Conservation (phyloP, 2,888 invertebrate genomes). For the Drosophila siamana region DNA sequence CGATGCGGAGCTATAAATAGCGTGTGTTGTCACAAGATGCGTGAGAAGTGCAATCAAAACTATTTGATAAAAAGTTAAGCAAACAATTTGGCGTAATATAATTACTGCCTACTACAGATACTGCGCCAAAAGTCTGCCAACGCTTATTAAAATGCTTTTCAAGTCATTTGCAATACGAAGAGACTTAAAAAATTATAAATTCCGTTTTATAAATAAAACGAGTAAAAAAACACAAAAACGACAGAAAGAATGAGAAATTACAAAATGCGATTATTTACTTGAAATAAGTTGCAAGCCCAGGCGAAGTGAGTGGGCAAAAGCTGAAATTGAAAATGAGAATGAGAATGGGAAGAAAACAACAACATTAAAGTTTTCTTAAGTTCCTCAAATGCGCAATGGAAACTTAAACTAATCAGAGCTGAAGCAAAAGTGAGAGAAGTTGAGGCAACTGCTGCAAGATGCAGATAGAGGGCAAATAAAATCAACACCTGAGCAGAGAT, state of each 20-base stretch:
- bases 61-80: neutral
- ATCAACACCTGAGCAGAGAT: neutral
- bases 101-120: neutral
- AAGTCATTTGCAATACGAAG: neutral
- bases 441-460: constrained; percentile 12
- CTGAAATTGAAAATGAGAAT: constrained; percentile 2
- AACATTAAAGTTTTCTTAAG: constrained; percentile 13
- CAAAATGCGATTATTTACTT: constrained; percentile 24
- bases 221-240: neutral
- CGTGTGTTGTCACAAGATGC: no score
- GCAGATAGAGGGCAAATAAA: neutral
- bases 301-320: neutral
- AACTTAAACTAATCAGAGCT: constrained; percentile 36
- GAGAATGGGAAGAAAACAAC: no score
- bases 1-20: no score
- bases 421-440: constrained; percentile 1
- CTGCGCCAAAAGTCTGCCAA: neutral
- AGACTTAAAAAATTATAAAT: constrained; percentile 12
- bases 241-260: neutral
- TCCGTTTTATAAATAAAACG: constrained; percentile 1
- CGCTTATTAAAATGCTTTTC: neutral
- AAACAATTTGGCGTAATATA: neutral
- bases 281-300: constrained; percentile 10
- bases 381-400: constrained; percentile 23
- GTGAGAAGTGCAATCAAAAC: no score